Conservation (phyloP, 2,888 invertebrate genomes). For the Notodonta dromedarius region DNA sequence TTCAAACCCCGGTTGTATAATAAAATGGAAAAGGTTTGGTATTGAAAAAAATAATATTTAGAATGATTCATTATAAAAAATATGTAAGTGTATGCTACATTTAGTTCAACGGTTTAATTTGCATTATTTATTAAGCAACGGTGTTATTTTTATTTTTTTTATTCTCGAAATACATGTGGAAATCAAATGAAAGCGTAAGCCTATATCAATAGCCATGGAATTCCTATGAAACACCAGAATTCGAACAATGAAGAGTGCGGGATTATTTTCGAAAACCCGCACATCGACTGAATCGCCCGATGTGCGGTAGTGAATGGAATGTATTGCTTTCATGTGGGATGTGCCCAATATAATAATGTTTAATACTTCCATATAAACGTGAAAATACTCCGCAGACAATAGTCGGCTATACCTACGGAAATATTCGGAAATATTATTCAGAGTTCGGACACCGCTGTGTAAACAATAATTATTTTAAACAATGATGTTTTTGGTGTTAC, state of each 20-base stretch:
- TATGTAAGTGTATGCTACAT: no score
- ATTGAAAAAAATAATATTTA: no score
- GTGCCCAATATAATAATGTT: slow-evolving; percentile 26
- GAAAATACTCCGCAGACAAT: slow-evolving; percentile 24
- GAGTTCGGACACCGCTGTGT: slow-evolving; percentile 23
- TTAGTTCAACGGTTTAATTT: no score
- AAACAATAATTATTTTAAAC: not conserved
- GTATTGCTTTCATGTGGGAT: slow-evolving; percentile 32
- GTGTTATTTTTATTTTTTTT: no score
- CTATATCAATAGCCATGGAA: slow-evolving; percentile 27
- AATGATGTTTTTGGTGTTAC: not conserved
- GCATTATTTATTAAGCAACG: no score
- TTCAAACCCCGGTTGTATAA: no score
- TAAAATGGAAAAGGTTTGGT: no score
- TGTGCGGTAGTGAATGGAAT: slow-evolving; percentile 30
- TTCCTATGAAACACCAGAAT: slow-evolving; percentile 25
- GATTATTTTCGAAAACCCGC: slow-evolving; percentile 39
- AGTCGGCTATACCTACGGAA: slow-evolving; percentile 22
- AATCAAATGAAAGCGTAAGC: slow-evolving; percentile 12
- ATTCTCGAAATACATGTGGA: no score
- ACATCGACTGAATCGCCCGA: slow-evolving; percentile 20
- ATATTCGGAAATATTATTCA: slow-evolving; percentile 29
- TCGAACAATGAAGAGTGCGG: slow-evolving; percentile 31
- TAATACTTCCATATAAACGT: slow-evolving; percentile 23
- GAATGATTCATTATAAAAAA: no score